These are phyloP conservation scores for Microhierax caerulescens DNA, from an alignment of 2,797 vertebrate genomes.

Conservation along the genomic window DNA sequence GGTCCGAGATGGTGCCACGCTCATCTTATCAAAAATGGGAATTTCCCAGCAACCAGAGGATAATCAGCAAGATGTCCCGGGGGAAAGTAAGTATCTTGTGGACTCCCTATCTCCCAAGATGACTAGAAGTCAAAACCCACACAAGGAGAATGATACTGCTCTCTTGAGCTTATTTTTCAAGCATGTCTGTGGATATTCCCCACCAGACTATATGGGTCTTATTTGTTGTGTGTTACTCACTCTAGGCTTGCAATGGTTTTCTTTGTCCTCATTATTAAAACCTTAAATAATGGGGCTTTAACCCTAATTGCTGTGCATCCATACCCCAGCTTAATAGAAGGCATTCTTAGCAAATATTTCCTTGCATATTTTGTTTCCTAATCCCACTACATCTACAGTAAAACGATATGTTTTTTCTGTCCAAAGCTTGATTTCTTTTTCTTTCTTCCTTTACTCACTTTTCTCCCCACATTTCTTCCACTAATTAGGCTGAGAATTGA, in stretches of 20 bases:
- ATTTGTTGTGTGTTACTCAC: background rate
- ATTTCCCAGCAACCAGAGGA: constrained; percentile 91
- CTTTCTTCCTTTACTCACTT: background rate
- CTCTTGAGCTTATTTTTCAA: background rate
- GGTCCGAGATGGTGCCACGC: constrained; percentile 92
- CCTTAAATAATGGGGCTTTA: background rate
- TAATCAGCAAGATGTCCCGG: constrained; percentile 94
- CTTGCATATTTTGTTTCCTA: background rate
- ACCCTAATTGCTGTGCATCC: background rate
- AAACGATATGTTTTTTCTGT: background rate
- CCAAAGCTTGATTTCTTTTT: background rate
- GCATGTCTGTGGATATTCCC: background rate
- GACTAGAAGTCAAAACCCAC: background rate
- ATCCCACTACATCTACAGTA: background rate
- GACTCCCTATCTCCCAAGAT: background rate
- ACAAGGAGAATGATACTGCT: background rate
- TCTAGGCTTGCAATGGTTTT: background rate
- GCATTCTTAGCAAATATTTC: background rate
- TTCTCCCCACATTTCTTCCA: background rate
- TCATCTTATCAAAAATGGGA: constrained; percentile 89
- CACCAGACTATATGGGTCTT: background rate
- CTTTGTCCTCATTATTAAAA: background rate
- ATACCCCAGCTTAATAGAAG: background rate
- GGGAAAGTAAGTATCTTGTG: constrained; percentile 86
- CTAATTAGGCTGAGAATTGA: background rate